Percentiles rank a stretch among this genome's conserved stretches.
These are phyloP conservation scores for Coecobrya sp. DNA, from an alignment of 2,888 invertebrate genomes.

Conservation along the genomic window DNA sequence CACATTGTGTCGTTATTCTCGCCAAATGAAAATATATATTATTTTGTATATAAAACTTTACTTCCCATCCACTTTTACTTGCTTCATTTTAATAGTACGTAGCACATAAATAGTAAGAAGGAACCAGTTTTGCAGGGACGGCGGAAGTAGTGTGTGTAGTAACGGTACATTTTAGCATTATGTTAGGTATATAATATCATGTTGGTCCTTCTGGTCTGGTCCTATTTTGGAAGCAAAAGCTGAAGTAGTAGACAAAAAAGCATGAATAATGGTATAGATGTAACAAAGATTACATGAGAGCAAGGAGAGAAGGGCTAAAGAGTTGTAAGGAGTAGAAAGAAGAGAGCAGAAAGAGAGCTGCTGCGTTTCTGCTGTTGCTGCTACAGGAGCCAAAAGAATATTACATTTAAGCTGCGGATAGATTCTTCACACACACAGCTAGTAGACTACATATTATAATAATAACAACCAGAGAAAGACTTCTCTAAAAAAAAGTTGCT, in stretches of 20 bases:
- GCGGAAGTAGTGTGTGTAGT: neutral
- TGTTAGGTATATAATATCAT: neutral
- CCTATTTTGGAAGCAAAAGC: slow-evolving; percentile 17
- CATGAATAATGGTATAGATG: slow-evolving; percentile 77
- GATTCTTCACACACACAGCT: slow-evolving; percentile 34
- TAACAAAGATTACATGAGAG: slow-evolving; percentile 71
- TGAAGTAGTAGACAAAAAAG: slow-evolving; percentile 61
- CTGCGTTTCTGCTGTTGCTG: slow-evolving; percentile 43
- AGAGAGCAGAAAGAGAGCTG: slow-evolving; percentile 6
- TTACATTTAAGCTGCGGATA: slow-evolving; percentile 75
- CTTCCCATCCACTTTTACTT: slow-evolving; percentile 45
- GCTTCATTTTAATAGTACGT: slow-evolving; percentile 13
- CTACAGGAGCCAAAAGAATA: slow-evolving; percentile 55
- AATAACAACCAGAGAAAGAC: slow-evolving; percentile 12
- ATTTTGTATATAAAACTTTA: slow-evolving; percentile 47
- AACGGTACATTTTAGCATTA: neutral
- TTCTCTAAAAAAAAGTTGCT: neutral
- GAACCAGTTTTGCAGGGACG: neutral
- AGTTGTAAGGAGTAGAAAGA: slow-evolving; percentile 14
- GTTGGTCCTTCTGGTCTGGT: neutral
- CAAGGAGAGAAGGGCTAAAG: slow-evolving; percentile 30
- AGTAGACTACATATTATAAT: slow-evolving; percentile 45
- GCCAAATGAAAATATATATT: slow-evolving; percentile 53
- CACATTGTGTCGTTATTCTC: slow-evolving; percentile 35
- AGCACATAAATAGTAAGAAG: neutral